These are phyloP conservation scores for Echinops telfairi DNA, from an alignment of 2,113 vertebrate species.

Conservation along the genomic window DNA sequence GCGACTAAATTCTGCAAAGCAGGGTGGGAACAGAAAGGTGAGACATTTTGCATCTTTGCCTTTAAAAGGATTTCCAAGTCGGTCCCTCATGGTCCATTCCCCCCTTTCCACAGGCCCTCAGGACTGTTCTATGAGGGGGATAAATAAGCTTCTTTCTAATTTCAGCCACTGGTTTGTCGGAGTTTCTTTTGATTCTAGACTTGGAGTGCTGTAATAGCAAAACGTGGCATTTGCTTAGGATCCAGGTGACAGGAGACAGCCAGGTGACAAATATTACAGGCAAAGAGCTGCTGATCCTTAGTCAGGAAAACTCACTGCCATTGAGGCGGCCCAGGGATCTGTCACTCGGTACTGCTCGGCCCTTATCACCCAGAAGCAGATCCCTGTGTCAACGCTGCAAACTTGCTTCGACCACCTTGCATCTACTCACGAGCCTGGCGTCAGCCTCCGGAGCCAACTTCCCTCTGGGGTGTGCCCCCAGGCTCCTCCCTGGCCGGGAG, in stretches of 20 bases:
- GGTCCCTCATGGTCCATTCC: neutral
- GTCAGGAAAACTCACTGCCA: neutral
- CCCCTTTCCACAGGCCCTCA: neutral
- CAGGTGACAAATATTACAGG: neutral
- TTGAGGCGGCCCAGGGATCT: neutral
- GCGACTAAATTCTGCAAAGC: neutral
- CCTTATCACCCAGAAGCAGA: neutral
- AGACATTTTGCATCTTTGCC: neutral
- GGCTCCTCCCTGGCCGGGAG: neutral
- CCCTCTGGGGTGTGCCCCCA: neutral
- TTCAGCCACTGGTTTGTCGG: neutral
- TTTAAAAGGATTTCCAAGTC: neutral
- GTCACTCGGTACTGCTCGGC: neutral
- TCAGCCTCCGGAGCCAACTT: neutral
- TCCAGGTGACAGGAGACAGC: neutral
- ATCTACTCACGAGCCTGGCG: neutral
- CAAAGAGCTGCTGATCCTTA: neutral
- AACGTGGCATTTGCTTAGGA: neutral
- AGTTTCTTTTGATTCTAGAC: neutral
- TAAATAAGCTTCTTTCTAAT: neutral
- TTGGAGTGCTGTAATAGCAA: neutral
- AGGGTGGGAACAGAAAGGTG: neutral
- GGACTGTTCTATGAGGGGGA: neutral
- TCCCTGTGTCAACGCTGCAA: conserved; percentile 31
- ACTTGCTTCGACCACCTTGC: neutral